Evolutionary conservation across 2,113 vertebrate species (phyloP).

Genomic region (Trochalopteron elliotii): DNA sequence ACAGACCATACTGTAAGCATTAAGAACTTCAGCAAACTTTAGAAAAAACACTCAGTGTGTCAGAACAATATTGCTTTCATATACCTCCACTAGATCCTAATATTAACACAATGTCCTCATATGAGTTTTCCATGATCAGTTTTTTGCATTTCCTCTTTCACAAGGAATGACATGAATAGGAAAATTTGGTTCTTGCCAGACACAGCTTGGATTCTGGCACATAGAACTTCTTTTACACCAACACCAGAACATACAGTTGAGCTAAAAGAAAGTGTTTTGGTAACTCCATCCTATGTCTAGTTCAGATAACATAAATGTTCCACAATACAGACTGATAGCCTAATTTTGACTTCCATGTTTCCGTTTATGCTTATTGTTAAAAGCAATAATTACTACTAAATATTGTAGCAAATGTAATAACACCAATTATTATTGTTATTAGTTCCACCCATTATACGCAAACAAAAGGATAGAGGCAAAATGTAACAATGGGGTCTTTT

Average conservation of each 20-base stretch:
- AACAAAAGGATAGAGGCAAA: neutral
- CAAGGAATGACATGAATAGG: neutral
- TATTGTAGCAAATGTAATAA: neutral
- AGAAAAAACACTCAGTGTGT: neutral
- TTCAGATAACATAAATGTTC: neutral
- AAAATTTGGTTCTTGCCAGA: neutral
- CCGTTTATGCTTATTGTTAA: neutral
- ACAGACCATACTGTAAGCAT: neutral
- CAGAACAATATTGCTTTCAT: neutral
- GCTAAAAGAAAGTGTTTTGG: neutral
- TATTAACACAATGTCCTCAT: neutral
- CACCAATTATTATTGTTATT: neutral
- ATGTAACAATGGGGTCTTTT: neutral
- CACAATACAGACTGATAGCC: neutral
- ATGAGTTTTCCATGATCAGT: fast-evolving
- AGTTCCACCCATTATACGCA: neutral
- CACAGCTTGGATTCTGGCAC: neutral
- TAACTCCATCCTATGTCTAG: neutral
- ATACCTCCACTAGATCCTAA: neutral
- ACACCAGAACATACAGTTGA: neutral
- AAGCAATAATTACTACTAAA: neutral
- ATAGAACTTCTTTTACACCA: neutral
- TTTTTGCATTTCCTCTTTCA: neutral
- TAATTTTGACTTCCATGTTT: neutral
- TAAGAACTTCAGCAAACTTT: neutral